Base-by-base conservation (phyloP, 2,888 invertebrate genomes). In the Rhamnusium bicolor region DNA sequence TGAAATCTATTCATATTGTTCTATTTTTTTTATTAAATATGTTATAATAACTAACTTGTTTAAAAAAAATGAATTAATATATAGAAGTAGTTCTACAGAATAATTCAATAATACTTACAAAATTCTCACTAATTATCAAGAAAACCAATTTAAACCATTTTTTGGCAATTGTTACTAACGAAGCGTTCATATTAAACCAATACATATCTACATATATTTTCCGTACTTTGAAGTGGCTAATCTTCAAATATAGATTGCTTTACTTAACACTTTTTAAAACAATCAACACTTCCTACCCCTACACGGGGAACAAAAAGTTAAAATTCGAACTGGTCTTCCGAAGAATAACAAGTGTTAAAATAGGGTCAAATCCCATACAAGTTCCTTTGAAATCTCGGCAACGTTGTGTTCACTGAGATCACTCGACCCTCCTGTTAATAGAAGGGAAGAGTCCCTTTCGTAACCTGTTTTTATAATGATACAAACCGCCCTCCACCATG, bases 401-500 rank as follows among this genome's bases (percentile, higher is more conserved):
- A 54, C 66, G 40, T n/a, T 19, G 66, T 19, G 14, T 46, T 65
- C 53, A 54, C 10, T 29, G 27, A 61, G 46, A 61, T 40, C 61
- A 40, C 24, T 49, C 40, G 54, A 66, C 66, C 66, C 66, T 51
- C 27, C 14, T n/a, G 51, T 46, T 66, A 66, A 66, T 40, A 10
- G 54, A 27, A 66, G 66, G 66, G 66, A 66, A 66, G 66, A 66
- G 47, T 29, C 61, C 40, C 46, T 46, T 61, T 46, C 54, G 32
- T 27, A 66, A 66, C 66, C 66, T 66, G 54, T 66, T 66, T 66
- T 40, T 66, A 66, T 54, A 66, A 66, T 66, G 66, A 66, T 27
- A 54, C 54, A 40, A 16, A 32, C 54, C 46, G 21, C 19, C 61
- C 21, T 21, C 6, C 46, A 46, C 61, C 3, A 46, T 16, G 61